Percentiles rank a stretch among this genome's conserved stretches.
Conservation (phyloP, 2,113 vertebrate species). For the Myrmecobius fasciatus region DNA sequence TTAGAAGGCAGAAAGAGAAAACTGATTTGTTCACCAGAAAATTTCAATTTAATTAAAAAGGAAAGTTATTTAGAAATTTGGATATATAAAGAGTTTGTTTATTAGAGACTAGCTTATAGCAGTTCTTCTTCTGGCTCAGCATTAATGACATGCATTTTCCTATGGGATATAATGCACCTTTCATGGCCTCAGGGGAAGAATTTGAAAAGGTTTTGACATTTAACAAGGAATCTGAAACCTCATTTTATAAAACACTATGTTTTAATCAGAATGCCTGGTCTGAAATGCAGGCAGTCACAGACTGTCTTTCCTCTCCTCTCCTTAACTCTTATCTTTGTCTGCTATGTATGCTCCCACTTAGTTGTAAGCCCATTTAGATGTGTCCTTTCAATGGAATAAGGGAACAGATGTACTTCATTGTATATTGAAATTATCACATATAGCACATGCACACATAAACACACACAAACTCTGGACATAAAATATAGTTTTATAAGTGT, state of each 20-base stretch:
- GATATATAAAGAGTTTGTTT: conserved; percentile 1
- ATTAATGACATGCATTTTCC: background rate
- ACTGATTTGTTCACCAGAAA: background rate
- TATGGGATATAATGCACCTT: background rate
- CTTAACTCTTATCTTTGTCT: background rate
- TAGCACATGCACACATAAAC: background rate
- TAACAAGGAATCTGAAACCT: background rate
- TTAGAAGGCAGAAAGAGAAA: background rate
- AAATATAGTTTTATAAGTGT: background rate
- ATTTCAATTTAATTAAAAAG: background rate
- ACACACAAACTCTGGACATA: background rate
- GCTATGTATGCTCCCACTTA: background rate
- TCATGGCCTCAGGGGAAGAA: conserved; percentile 3
- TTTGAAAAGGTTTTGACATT: conserved; percentile 17
- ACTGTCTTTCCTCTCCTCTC: background rate
- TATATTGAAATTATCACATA: background rate
- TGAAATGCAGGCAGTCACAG: conserved; percentile 9
- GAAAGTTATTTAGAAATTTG: conserved; percentile 14
- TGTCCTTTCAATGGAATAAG: background rate
- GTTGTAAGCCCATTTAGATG: background rate
- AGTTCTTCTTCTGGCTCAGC: conserved; percentile 22
- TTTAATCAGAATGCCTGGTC: conserved; percentile 35
- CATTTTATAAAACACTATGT: background rate
- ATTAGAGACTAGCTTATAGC: background rate
- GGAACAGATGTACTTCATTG: background rate